A percentile compares a stretch with the other conserved stretches of the same genome.
phyloP scores from a whole-genome alignment of 2,113 vertebrate species.

The Pseudorhombus dupliciocellatus region DNA sequence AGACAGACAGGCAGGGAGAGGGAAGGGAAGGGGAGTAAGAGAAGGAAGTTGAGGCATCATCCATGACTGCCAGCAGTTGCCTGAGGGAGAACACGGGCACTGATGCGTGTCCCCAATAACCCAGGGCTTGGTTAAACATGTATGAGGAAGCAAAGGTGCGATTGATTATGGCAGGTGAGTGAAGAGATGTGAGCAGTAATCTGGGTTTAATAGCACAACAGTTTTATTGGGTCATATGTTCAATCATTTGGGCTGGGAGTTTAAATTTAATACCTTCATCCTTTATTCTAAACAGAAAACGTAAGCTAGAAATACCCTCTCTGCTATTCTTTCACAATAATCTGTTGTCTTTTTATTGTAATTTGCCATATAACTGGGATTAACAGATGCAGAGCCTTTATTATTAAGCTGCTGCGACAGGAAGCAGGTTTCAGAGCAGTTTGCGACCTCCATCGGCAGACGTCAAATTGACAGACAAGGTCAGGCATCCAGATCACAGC shows the following conservation, averaged over 20 bases:
- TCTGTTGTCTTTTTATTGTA: not conserved
- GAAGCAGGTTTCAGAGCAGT: constrained; percentile 8
- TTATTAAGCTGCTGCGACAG: constrained; percentile 20
- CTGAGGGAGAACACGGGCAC: constrained; percentile 52
- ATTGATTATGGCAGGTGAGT: constrained; percentile 45
- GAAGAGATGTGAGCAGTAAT: constrained; percentile 13
- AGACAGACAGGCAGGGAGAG: not conserved
- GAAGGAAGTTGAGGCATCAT: constrained; percentile 46
- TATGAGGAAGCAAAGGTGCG: constrained; percentile 40
- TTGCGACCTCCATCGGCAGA: constrained; percentile 29
- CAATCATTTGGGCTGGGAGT: too few species aligned
- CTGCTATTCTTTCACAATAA: not conserved
- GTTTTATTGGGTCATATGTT: not conserved
- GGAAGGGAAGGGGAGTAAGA: not conserved
- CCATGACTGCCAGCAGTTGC: constrained; percentile 58
- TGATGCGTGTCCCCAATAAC: constrained; percentile 59
- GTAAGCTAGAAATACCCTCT: too few species aligned
- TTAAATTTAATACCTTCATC: too few species aligned
- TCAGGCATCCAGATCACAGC: constrained; percentile 44
- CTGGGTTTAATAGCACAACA: constrained; percentile 14
- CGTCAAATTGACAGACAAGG: constrained; percentile 47
- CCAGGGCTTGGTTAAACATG: constrained; percentile 48
- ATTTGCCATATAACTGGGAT: not conserved
- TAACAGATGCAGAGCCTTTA: not conserved
- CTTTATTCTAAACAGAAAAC: too few species aligned